These are phyloP conservation scores for Manacus vitellinus DNA, from an alignment of 2,113 vertebrate species.

Conservation along the genomic window DNA sequence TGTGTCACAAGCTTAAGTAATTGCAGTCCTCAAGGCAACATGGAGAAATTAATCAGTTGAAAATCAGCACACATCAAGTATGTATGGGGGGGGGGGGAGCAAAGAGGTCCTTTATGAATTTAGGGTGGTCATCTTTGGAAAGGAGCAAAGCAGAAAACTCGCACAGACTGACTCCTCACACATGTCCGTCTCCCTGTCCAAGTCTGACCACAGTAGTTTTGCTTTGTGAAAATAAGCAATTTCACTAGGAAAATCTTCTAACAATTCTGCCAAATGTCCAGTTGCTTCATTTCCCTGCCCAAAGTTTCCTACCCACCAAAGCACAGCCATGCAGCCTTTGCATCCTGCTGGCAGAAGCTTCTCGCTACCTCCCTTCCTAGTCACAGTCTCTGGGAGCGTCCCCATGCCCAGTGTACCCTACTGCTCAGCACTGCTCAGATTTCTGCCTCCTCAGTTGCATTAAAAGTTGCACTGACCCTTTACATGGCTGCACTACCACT, in stretches of 20 bases:
- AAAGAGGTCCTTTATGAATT: background rate
- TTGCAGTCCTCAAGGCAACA: background rate
- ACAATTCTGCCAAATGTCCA: background rate
- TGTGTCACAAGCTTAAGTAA: background rate
- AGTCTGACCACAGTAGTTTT: background rate
- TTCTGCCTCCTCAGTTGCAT: background rate
- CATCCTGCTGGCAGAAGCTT: background rate
- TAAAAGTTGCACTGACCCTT: background rate
- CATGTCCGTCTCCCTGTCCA: background rate
- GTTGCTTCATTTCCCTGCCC: background rate
- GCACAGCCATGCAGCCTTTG: background rate
- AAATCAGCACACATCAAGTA: background rate
- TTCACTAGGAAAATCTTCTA: background rate
- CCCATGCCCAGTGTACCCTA: background rate
- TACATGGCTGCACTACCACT: too few species aligned
- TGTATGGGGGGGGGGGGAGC: background rate
- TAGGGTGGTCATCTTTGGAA: accelerated
- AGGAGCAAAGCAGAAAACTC: background rate
- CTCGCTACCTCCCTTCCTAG: background rate
- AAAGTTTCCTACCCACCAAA: background rate
- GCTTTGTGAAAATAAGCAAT: background rate
- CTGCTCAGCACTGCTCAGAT: background rate
- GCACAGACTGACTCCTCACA: accelerated
- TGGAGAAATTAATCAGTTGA: background rate
- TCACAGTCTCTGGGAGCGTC: background rate